Percentiles rank a stretch among this genome's conserved stretches.
phyloP scores from a whole-genome alignment of 2,797 vertebrate genomes.

The Pogonophryne albipinna region DNA sequence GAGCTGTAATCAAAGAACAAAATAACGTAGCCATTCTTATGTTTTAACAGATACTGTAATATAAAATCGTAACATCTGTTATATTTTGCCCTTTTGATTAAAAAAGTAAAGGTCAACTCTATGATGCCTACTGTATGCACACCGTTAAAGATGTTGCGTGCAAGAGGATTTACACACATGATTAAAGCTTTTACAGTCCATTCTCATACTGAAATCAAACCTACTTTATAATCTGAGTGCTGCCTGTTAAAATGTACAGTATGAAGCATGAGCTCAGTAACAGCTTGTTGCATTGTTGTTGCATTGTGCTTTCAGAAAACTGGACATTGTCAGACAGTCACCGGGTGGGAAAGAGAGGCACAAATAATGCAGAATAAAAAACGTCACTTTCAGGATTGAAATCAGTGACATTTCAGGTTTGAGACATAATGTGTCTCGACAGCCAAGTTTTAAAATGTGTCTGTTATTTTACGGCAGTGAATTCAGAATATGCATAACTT shows the following conservation, averaged over 20 bases:
- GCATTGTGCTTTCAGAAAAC: conserved; percentile 10
- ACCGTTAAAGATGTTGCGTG: conserved; percentile 53
- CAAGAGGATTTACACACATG: conserved; percentile 60
- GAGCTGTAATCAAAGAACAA: neutral
- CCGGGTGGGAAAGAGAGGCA: neutral
- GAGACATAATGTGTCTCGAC: neutral
- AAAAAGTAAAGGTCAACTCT: neutral
- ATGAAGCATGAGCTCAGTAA: conserved; percentile 17
- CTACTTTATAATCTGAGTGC: conserved; percentile 57
- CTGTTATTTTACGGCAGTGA: neutral
- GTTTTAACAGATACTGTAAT: neutral
- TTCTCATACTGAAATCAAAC: conserved; percentile 61
- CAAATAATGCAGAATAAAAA: neutral
- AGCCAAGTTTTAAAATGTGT: neutral
- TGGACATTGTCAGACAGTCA: neutral
- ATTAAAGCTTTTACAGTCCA: conserved; percentile 63
- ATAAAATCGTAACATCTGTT: neutral
- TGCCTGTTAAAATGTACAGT: conserved; percentile 25
- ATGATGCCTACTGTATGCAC: conserved; percentile 3
- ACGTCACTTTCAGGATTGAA: neutral
- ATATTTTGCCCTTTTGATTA: neutral
- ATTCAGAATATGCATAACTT: conserved; percentile 12
- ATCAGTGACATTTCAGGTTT: conserved; percentile 6
- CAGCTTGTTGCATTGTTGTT: neutral
- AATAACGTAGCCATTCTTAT: neutral